Evolutionary conservation across 2,797 vertebrate genomes (phyloP).

Genomic region (Ctenopoma kingsleyae): DNA sequence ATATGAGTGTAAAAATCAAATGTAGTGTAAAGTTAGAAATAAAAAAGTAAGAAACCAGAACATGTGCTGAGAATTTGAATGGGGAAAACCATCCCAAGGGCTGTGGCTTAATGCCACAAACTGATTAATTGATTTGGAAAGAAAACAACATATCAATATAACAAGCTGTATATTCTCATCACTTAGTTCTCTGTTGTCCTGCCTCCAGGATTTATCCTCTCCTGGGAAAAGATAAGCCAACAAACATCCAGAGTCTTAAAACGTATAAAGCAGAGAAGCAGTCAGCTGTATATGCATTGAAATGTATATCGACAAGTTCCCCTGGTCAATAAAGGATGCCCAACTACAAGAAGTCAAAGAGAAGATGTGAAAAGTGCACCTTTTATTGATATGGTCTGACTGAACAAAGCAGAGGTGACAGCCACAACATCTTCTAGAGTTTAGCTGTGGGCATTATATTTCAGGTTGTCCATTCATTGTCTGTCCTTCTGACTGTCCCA

Average conservation of each 20-base stretch:
- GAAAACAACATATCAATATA: slow-evolving; percentile 11
- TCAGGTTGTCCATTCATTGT: too few relatives aligned
- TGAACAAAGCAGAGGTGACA: slow-evolving; percentile 2
- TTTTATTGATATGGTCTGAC: not conserved
- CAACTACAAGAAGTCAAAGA: slow-evolving; percentile 1
- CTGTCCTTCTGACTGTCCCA: too few relatives aligned
- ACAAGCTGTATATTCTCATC: slow-evolving; percentile 2
- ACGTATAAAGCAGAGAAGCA: slow-evolving; percentile 2
- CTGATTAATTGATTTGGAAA: slow-evolving; percentile 49
- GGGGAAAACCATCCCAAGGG: slow-evolving; percentile 17
- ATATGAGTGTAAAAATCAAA: slow-evolving; percentile 45
- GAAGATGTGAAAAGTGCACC: slow-evolving; percentile 7
- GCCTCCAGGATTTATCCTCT: slow-evolving; percentile 22
- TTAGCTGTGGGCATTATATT: not conserved
- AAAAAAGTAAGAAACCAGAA: slow-evolving; percentile 5
- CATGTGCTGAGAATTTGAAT: slow-evolving; percentile 17
- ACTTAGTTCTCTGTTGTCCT: slow-evolving; percentile 19
- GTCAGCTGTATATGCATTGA: not conserved
- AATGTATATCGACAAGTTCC: slow-evolving; percentile 13
- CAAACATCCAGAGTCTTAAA: slow-evolving; percentile 13
- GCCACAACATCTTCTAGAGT: not conserved
- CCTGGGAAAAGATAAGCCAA: not conserved
- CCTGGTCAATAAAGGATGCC: slow-evolving; percentile 9
- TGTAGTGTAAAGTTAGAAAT: slow-evolving; percentile 52
- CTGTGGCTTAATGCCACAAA: slow-evolving; percentile 27